phyloP scores from a whole-genome alignment of 2,113 vertebrate species.

The Epinephelus lanceolatus region DNA sequence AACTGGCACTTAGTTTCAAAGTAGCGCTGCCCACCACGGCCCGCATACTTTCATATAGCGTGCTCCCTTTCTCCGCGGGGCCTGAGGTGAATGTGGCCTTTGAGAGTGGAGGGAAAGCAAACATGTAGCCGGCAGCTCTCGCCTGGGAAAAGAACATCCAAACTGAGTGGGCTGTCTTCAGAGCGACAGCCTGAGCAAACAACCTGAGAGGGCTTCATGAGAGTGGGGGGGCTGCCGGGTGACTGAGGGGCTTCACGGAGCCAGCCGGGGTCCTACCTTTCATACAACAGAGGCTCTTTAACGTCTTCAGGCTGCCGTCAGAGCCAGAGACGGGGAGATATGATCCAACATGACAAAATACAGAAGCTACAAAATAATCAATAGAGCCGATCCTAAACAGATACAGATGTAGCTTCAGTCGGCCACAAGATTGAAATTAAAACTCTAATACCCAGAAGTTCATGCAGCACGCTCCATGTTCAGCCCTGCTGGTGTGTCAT shows the following conservation, averaged over 20 bases:
- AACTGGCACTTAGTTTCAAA: constrained; percentile 67
- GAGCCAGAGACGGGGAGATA: constrained; percentile 12
- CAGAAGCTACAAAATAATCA: neutral
- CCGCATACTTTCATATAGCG: constrained; percentile 67
- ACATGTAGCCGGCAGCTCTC: constrained; percentile 70
- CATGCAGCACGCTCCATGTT: neutral
- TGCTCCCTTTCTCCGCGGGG: constrained; percentile 56
- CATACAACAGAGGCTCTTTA: constrained; percentile 24
- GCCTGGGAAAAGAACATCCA: constrained; percentile 83
- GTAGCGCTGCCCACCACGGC: constrained; percentile 45
- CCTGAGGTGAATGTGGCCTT: constrained; percentile 80
- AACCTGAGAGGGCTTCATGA: constrained; percentile 70
- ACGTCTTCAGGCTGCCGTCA: neutral
- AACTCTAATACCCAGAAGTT: neutral
- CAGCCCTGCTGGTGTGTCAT: neutral
- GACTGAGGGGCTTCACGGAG: constrained; percentile 46
- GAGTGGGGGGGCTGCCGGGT: constrained; percentile 29
- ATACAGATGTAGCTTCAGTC: neutral
- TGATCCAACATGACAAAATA: neutral
- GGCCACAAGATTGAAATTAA: neutral
- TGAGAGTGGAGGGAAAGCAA: constrained; percentile 77
- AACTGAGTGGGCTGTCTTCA: constrained; percentile 73
- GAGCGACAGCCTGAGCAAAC: constrained; percentile 80
- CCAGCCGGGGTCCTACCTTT: constrained; percentile 26
- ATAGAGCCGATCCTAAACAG: neutral